Evolutionary conservation across 1,140 invertebrate species (phyloP), one percentile per base, ranked within the genome.

Genomic region (Drosophila rufa): DNA sequence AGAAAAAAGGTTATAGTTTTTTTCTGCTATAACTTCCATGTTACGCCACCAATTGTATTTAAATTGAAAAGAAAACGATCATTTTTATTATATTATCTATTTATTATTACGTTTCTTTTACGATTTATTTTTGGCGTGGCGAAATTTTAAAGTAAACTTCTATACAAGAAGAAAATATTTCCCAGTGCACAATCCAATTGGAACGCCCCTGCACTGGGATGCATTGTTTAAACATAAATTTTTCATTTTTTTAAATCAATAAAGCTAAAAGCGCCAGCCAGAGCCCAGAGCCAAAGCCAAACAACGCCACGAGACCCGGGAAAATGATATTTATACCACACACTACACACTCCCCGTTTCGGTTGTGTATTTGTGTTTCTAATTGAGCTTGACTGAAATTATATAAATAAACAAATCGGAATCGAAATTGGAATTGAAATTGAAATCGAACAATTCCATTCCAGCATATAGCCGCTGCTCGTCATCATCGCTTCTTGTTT

Each of bases 241-340:
- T 91, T 91, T 91, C 89, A 91, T 91, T 91, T 91, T 91, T 91
- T 80, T 84, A 89, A 91, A 91, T 91, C 87, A 91, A 91, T 91
- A 89, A 89, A 89, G 81, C 67, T 73, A 78, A 89, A 87, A 83
- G 80, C 83, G 77, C 76, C 79, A 42, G 68, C 50, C 17, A 36
- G 17, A 36, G 33, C 33, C 50, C 51, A 19, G 14, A 71, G 45
- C 67, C 46, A 45, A 58, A 58, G 51, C 69, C 75, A 85, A 85
- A 86, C 69, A 87, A 78, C 61, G 80, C 83, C 83, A 87, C 84
- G 83, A 87, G 80, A 77, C 83, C 71, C 68, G 71, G 51, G 66
- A 50, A 69, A 56, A 68, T 65, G 78, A 73, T 78, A 70, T 70
- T 70, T 70, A 67, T 67, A 68, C 73, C 46, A 36, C 40, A 51